Base-by-base conservation (phyloP, 2,888 invertebrate genomes). In the Hydropsyche betteni region DNA sequence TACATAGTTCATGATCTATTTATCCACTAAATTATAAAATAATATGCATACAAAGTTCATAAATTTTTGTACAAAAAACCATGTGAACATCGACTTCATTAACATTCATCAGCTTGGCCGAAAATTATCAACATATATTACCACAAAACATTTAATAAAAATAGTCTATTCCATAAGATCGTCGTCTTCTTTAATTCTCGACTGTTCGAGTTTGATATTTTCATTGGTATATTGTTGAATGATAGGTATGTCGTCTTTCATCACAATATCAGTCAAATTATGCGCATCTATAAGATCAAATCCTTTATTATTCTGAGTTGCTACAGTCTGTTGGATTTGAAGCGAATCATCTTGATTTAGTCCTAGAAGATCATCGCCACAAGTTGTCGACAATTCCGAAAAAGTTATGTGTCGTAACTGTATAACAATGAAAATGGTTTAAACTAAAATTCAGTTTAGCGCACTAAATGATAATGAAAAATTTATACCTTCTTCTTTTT, bases 401-500 rank as follows among this genome's bases (percentile, higher is more conserved):
- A 77, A 75, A 61, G 77, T 75, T 14, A 79, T 69, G 14, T 76
- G 74, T 68, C 76, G 77, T 44, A 79, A 38, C 77, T 78, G 69
- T n/a, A 76, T 44, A 44, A 69, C 14, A 71, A 16, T 5, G 7
- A 71, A 71, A 10, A 71, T 0, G n/a, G 10, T 38, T 14, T 14
- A 69, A 14, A 24, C 14, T 1, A 50, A 16, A 24, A 24, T 24
- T 44, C 44, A 10, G 3, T 44, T 44, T 10, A 44, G 6, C 3
- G 3, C 4, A 44, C 14, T 69, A 50, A 69, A 52, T 44, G 7
- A 44, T 16, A 58, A 58, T 52, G n/a, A 58, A 34, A 38, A 16
- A 61, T 7, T 33, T 12, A n/a, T 64, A 72, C 83, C 82, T 85
- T 86, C 82, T 85, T 86, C 83, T 86, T 87, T 5, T 86, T 87